Evolutionary conservation across 2,888 invertebrate species (phyloP).

Genomic region (Nemotelus pantherinus): DNA sequence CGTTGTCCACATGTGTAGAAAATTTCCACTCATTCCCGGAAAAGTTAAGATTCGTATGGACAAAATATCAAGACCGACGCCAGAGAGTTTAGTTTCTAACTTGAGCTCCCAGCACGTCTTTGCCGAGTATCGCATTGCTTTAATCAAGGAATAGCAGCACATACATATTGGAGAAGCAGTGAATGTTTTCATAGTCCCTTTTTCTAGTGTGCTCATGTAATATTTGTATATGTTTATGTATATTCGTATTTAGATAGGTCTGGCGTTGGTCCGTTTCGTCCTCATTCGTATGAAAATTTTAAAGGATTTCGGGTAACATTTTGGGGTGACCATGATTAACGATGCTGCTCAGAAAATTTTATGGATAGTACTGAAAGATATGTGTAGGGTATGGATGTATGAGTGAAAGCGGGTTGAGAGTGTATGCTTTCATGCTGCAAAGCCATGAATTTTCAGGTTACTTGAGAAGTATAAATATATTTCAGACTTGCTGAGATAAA

Average conservation of each 20-base stretch:
- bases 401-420: no score
- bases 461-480: no score
- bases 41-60: constrained; percentile 34
- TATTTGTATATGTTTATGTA: constrained; percentile 34
- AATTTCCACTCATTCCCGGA: constrained; percentile 13
- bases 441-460: no score
- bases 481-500: no score
- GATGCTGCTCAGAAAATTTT: constrained; percentile 45
- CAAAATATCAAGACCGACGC: constrained; percentile 1
- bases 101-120: background rate
- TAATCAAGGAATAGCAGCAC: constrained; percentile 16
- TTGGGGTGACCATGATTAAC: constrained; percentile 56
- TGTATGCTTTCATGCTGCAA: no score
- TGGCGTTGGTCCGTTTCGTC: constrained; percentile 28
- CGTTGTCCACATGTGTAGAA: constrained; percentile 36
- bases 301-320: constrained; percentile 49
- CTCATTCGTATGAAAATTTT: constrained; percentile 47
- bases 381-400: constrained; percentile 16
- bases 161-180: no score
- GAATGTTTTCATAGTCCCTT: constrained; percentile 23
- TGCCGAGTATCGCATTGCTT: background rate
- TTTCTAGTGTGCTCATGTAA: constrained; percentile 29
- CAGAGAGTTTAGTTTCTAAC: background rate
- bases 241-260: background rate
- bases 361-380: constrained; percentile 23